Evolutionary conservation across 2,888 invertebrate species (phyloP).

Genomic region (Boloria euphrosyne): DNA sequence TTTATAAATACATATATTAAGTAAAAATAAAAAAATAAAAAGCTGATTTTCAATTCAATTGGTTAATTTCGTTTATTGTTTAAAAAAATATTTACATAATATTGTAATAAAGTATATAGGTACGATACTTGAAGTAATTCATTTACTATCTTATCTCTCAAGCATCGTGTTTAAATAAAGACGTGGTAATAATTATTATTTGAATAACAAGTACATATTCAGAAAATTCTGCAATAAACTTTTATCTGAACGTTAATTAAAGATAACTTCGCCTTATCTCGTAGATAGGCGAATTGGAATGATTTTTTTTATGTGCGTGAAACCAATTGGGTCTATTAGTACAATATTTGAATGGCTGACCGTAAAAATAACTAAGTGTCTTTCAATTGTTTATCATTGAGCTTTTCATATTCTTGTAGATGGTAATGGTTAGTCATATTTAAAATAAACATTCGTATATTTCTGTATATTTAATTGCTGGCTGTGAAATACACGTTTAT

Average conservation of each 20-base stretch:
- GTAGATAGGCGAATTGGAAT: slow-evolving; percentile 12
- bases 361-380: slow-evolving; percentile 2
- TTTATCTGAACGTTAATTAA: slow-evolving; percentile 16
- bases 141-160: slow-evolving; percentile 5
- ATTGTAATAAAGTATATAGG: no score
- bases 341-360: neutral
- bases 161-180: neutral
- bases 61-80: no score
- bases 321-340: neutral
- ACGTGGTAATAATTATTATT: neutral
- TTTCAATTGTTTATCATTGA: neutral
- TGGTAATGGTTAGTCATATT: no score
- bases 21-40: no score
- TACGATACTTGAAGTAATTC: neutral
- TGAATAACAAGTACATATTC: slow-evolving; percentile 14
- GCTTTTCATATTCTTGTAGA: no score
- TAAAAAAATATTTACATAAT: no score
- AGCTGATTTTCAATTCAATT: no score
- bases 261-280: slow-evolving; percentile 9
- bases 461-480: no score
- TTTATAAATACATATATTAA: no score
- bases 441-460: no score
- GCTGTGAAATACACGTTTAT: no score
- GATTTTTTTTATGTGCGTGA: slow-evolving; percentile 4
- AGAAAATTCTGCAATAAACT: slow-evolving; percentile 1